Conservation (phyloP, 2,888 invertebrate species). For the Morinoia aosen region DNA sequence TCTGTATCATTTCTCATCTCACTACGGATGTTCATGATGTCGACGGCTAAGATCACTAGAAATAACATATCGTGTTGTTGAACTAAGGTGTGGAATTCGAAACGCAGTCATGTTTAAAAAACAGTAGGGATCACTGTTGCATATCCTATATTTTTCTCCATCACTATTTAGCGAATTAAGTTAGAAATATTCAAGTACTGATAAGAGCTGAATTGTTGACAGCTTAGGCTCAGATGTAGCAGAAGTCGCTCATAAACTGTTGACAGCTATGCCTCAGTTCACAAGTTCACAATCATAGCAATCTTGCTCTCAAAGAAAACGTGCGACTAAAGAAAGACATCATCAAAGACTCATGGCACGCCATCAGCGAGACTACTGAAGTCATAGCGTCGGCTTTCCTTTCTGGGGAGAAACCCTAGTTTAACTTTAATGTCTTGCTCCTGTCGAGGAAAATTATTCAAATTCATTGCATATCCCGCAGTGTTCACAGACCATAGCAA, state of each 20-base stretch:
- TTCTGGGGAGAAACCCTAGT: not conserved
- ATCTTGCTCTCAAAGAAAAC: not conserved
- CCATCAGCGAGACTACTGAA: not conserved
- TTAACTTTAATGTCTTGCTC: not conserved
- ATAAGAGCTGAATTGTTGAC: too few species aligned
- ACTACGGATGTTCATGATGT: too few species aligned
- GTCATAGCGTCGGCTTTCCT: not conserved
- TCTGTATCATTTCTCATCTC: too few species aligned
- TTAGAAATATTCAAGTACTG: too few species aligned
- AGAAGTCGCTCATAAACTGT: not conserved
- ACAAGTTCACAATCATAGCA: not conserved
- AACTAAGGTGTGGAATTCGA: too few species aligned
- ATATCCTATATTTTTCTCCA: not conserved
- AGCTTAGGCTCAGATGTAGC: too few species aligned
- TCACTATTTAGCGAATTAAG: not conserved
- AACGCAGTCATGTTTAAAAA: not conserved
- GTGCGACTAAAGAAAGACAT: not conserved
- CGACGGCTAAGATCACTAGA: too few species aligned
- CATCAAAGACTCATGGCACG: not conserved
- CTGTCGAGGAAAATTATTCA: not conserved
- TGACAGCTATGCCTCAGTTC: not conserved
- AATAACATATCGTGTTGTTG: too few species aligned
- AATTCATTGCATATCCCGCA: too few species aligned
- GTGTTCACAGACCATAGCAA: too few species aligned
- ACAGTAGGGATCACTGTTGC: not conserved